Percentiles rank a stretch among this genome's conserved stretches.
phyloP scores from a whole-genome alignment of 1,140 invertebrate genomes.

The Stegodyphus dumicola region DNA sequence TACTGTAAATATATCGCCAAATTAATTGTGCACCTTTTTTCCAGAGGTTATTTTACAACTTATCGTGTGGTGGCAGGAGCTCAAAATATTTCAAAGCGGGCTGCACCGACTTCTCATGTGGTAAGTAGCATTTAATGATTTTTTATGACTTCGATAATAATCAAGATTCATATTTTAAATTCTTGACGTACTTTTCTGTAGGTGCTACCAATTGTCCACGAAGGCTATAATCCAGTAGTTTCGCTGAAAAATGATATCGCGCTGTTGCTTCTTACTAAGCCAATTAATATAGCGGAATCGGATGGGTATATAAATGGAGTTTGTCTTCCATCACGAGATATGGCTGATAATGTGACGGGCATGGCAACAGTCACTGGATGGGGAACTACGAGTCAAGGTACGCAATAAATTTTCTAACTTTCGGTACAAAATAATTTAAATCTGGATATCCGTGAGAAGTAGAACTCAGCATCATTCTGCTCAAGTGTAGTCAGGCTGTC shows the following conservation, averaged over 20 bases:
- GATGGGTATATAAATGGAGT: conserved; percentile 83
- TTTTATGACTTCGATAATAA: not conserved
- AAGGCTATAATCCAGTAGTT: conserved; percentile 57
- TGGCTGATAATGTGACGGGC: conserved; percentile 27
- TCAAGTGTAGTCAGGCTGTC: no score
- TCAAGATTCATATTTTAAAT: not conserved
- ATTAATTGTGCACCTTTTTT: not conserved
- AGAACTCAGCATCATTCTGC: no score
- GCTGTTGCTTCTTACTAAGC: conserved; percentile 63
- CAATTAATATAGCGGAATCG: conserved; percentile 68
- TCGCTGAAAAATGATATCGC: conserved; percentile 67
- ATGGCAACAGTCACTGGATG: conserved; percentile 44
- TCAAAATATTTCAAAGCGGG: conserved; percentile 26
- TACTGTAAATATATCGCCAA: not conserved
- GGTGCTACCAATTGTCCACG: conserved; percentile 62
- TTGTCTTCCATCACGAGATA: conserved; percentile 82
- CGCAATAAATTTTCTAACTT: no score
- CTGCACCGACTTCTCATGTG: conserved; percentile 3
- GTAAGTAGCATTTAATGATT: not conserved
- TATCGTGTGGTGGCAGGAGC: conserved; percentile 20
- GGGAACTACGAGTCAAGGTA: conserved; percentile 55
- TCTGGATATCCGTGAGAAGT: no score
- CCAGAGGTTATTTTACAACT: conserved; percentile 40
- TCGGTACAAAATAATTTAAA: no score
- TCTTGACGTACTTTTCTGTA: conserved; percentile 1